These are phyloP conservation scores for Fulica atra DNA, from an alignment of 2,113 vertebrate genomes.

Conservation along the genomic window DNA sequence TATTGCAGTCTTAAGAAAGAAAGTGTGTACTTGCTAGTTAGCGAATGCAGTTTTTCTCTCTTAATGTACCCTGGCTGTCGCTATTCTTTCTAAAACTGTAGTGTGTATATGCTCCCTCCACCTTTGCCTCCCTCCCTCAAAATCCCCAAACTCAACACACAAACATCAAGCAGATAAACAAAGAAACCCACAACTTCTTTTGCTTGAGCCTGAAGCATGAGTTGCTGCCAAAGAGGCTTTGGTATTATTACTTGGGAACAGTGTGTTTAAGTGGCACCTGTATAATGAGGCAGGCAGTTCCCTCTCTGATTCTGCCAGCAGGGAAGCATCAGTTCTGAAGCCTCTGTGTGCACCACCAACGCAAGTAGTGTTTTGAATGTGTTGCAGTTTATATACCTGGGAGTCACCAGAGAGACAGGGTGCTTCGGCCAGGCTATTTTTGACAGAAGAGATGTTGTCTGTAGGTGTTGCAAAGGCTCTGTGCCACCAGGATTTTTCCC, in stretches of 20 bases:
- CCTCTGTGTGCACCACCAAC: not conserved
- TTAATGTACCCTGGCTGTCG: not conserved
- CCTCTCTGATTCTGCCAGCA: not conserved
- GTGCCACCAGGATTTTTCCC: not conserved
- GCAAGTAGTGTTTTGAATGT: not conserved
- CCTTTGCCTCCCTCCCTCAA: accelerated
- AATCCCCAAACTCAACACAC: not conserved
- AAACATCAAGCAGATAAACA: not conserved
- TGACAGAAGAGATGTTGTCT: not conserved
- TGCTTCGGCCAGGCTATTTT: not conserved
- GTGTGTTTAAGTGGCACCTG: not conserved
- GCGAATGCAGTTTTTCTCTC: not conserved
- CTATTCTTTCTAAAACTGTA: not conserved
- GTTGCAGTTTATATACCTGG: not conserved
- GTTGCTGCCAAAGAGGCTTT: not conserved
- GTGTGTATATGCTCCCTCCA: accelerated
- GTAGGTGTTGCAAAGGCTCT: not conserved
- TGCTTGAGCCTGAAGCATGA: not conserved
- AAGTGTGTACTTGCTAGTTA: not conserved
- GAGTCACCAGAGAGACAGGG: not conserved
- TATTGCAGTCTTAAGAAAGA: not conserved
- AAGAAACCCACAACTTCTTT: not conserved
- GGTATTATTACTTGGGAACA: not conserved
- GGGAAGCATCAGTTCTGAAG: not conserved
- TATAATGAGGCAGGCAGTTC: not conserved